Percentiles rank a stretch among this genome's conserved stretches.
Conservation (phyloP, 2,888 invertebrate genomes). For the Drosophila gaucha region DNA sequence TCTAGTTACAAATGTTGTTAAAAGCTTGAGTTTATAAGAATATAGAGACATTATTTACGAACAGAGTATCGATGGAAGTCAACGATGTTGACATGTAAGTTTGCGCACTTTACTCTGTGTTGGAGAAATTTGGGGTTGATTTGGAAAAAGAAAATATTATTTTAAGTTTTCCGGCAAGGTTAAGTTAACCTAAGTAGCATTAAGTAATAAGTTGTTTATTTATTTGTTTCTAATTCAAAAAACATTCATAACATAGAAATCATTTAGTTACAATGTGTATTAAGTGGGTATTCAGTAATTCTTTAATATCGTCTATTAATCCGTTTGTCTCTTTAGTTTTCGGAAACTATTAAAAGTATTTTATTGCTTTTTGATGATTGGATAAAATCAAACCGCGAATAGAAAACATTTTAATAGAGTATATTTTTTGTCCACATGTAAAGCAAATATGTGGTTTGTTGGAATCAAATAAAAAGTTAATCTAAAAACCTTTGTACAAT, state of each 20-base stretch:
- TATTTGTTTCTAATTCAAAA: background rate
- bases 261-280: background rate
- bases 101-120: slow-evolving; percentile 19
- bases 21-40: background rate
- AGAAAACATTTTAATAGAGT: too few relatives aligned
- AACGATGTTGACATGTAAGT: background rate
- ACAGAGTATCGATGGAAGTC: slow-evolving; percentile 39
- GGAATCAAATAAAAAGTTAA: too few relatives aligned
- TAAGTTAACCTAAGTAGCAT: slow-evolving; percentile 45
- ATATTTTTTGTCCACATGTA: too few relatives aligned
- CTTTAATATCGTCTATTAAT: too few relatives aligned
- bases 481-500: slow-evolving; percentile 18
- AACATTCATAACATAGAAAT: too few relatives aligned
- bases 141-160: slow-evolving; percentile 77
- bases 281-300: too few relatives aligned
- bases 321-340: too few relatives aligned
- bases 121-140: slow-evolving; percentile 34
- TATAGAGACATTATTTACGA: background rate
- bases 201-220: slow-evolving; percentile 19
- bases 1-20: background rate
- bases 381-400: too few relatives aligned
- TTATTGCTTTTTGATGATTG: too few relatives aligned
- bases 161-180: slow-evolving; percentile 73
- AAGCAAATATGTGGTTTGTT: too few relatives aligned
- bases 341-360: too few relatives aligned